Evolutionary conservation across 2,888 invertebrate species (phyloP).

Genomic region (Biston stratarius): DNA sequence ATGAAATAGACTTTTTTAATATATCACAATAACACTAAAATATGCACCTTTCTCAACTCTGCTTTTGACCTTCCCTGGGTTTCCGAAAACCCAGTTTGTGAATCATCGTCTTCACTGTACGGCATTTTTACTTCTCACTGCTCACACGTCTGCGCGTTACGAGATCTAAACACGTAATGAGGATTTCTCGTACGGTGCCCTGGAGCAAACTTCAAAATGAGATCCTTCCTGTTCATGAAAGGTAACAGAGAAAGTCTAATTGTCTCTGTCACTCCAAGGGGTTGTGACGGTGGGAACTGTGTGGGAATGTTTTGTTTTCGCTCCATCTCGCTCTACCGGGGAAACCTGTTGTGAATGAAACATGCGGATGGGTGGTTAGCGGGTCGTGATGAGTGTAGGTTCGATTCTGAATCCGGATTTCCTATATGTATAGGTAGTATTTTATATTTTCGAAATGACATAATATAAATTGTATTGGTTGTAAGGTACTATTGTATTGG

Average conservation of each 20-base stretch:
- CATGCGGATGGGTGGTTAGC: slow-evolving; percentile 55
- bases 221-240: slow-evolving; percentile 68
- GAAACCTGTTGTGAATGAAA: slow-evolving; percentile 75
- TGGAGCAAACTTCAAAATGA: slow-evolving; percentile 74
- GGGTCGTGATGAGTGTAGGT: slow-evolving; percentile 48
- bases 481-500: too few relatives aligned
- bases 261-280: slow-evolving; percentile 59
- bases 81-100: slow-evolving; percentile 83
- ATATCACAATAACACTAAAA: slow-evolving; percentile 4
- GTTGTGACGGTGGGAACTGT: slow-evolving; percentile 76
- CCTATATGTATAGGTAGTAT: not conserved
- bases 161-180: slow-evolving; percentile 59
- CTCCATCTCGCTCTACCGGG: slow-evolving; percentile 73
- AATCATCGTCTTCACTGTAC: slow-evolving; percentile 88
- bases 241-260: slow-evolving; percentile 50
- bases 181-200: slow-evolving; percentile 48
- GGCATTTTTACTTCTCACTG: slow-evolving; percentile 75
- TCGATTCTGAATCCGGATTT: slow-evolving; percentile 57
- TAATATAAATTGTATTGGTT: not conserved
- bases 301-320: slow-evolving; percentile 85
- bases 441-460: not conserved
- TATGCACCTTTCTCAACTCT: slow-evolving; percentile 88
- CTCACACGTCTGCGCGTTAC: slow-evolving; percentile 54
- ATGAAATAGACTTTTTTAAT: too few relatives aligned
- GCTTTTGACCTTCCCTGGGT: slow-evolving; percentile 88